These are phyloP conservation scores for Diprion similis DNA, from an alignment of 1,140 invertebrate species.

Conservation along the genomic window DNA sequence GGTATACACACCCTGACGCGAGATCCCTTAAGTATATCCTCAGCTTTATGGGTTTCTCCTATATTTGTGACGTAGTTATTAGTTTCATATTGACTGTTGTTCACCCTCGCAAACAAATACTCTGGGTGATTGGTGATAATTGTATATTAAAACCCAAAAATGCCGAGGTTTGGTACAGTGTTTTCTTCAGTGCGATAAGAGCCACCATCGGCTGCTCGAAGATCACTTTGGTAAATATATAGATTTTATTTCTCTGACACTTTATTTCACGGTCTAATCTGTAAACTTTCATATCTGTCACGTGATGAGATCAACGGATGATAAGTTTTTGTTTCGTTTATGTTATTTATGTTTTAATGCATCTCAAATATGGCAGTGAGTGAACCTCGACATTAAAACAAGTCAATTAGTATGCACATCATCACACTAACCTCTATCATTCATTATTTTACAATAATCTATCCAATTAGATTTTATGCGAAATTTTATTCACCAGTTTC, in stretches of 20 bases:
- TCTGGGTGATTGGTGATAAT: background rate
- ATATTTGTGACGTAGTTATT: background rate
- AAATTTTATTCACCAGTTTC: no score
- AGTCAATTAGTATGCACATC: background rate
- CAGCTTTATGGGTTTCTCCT: conserved; percentile 19
- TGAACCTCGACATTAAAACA: background rate
- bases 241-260: background rate
- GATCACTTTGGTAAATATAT: background rate
- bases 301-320: background rate
- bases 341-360: conserved; percentile 15
- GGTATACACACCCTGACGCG: conserved; percentile 49
- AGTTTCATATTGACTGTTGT: background rate
- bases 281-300: background rate
- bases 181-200: conserved; percentile 11
- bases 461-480: no score
- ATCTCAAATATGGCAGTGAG: background rate
- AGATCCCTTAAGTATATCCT: conserved; percentile 22
- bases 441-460: no score
- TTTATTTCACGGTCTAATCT: background rate
- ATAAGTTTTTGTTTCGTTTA: background rate
- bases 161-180: conserved; percentile 15
- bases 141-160: conserved; percentile 2
- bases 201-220: conserved; percentile 1
- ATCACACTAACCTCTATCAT: background rate
- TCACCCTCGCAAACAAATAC: background rate